A percentile compares a stretch with the other conserved stretches of the same genome.
Evolutionary conservation across 2,113 vertebrate genomes (phyloP).

Genomic region (Panthera uncia): DNA sequence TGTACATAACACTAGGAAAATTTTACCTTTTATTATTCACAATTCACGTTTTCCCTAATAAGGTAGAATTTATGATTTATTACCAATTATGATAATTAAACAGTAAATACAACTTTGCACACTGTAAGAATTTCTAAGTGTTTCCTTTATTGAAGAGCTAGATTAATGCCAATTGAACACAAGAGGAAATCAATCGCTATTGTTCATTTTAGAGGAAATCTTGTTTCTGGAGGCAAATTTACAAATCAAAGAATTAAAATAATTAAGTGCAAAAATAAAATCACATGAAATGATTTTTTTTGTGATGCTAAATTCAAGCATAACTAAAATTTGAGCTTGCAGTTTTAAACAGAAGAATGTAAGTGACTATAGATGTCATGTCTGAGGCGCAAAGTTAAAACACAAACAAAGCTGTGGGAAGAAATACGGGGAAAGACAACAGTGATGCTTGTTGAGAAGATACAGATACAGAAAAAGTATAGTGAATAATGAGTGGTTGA

Average conservation of each 20-base stretch:
- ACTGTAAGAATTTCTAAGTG: slow-evolving; percentile 64
- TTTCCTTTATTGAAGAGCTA: slow-evolving; percentile 49
- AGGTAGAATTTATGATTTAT: slow-evolving; percentile 71
- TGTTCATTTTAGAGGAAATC: slow-evolving; percentile 60
- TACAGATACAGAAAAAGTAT: not conserved
- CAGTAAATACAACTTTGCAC: slow-evolving; percentile 54
- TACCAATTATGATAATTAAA: slow-evolving; percentile 63
- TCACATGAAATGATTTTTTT: not conserved
- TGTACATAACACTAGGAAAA: slow-evolving; percentile 58
- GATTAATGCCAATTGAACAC: slow-evolving; percentile 21
- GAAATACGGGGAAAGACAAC: not conserved
- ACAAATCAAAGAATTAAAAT: slow-evolving; percentile 43
- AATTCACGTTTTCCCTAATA: slow-evolving; percentile 62
- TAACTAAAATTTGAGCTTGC: not conserved
- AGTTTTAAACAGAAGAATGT: not conserved
- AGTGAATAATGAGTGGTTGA: not conserved
- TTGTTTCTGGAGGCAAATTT: slow-evolving; percentile 24
- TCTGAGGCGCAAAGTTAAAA: not conserved
- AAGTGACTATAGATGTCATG: not conserved
- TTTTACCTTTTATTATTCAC: slow-evolving; percentile 49
- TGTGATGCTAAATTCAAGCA: not conserved
- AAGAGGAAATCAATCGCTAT: slow-evolving; percentile 61
- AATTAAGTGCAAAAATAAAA: slow-evolving; percentile 57
- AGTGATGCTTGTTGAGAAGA: not conserved
- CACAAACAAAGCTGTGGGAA: not conserved